These are phyloP conservation scores for Gisinianus flammeolus DNA, from an alignment of 2,888 invertebrate species.

Conservation along the genomic window DNA sequence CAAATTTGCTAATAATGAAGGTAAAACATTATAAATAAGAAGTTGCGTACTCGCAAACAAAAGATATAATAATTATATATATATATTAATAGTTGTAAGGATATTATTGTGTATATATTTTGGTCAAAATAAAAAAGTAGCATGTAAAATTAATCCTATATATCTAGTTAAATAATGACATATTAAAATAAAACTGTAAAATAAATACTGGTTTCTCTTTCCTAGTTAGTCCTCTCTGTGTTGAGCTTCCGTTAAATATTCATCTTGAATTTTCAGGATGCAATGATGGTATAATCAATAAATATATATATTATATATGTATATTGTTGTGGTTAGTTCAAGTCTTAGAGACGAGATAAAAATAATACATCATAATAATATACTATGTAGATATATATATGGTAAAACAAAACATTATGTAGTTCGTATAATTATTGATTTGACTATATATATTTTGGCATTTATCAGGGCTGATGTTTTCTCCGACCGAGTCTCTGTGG, in stretches of 20 bases:
- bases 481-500: too few species aligned
- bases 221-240: not conserved
- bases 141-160: not conserved
- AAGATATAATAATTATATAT: not conserved
- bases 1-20: too few species aligned
- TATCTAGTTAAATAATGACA: not conserved
- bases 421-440: too few species aligned
- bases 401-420: too few species aligned
- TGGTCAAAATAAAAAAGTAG: not conserved
- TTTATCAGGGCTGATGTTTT: too few species aligned
- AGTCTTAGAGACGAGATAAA: too few species aligned
- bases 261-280: not conserved
- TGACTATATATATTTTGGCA: too few species aligned
- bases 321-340: not conserved
- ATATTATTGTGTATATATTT: not conserved
- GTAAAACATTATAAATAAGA: too few species aligned
- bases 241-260: not conserved
- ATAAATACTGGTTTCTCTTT: slow-evolving; percentile 41
- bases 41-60: not conserved
- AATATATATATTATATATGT: not conserved
- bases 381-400: too few species aligned
- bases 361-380: too few species aligned
- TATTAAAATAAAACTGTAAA: slow-evolving; percentile 42
- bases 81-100: too few species aligned
- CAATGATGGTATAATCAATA: not conserved